A percentile compares a stretch with the other conserved stretches of the same genome.
phyloP scores from a whole-genome alignment of 1,140 invertebrate genomes.

The Drosophila nasuta region DNA sequence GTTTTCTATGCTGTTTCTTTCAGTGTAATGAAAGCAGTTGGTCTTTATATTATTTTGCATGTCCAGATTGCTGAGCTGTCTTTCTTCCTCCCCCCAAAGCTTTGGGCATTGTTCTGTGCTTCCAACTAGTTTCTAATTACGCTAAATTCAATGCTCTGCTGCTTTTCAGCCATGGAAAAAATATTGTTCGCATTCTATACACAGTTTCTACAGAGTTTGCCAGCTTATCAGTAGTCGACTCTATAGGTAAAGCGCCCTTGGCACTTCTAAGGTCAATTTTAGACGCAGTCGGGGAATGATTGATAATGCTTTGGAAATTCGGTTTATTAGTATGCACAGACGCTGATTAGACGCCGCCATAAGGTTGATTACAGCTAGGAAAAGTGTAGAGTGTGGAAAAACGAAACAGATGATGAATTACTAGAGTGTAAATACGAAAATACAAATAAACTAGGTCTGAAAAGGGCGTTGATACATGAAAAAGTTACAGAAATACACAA shows the following conservation, averaged over 20 bases:
- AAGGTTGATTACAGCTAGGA: not conserved
- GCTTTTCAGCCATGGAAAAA: slow-evolving; percentile 35
- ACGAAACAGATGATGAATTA: slow-evolving; percentile 32
- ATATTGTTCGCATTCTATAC: slow-evolving; percentile 2
- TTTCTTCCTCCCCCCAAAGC: not conserved
- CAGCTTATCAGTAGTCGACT: slow-evolving; percentile 55
- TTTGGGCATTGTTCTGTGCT: slow-evolving; percentile 40
- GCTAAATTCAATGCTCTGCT: slow-evolving; percentile 56
- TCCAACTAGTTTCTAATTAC: slow-evolving; percentile 70
- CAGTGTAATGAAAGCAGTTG: slow-evolving; percentile 44
- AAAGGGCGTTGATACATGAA: not conserved
- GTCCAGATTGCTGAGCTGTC: slow-evolving; percentile 30
- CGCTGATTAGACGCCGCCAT: not conserved
- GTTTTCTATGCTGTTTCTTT: slow-evolving; percentile 10
- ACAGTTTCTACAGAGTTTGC: slow-evolving; percentile 10
- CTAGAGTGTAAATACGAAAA: not conserved
- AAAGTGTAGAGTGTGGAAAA: slow-evolving; percentile 13
- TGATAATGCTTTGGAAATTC: slow-evolving; percentile 48
- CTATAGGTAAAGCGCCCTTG: slow-evolving; percentile 59
- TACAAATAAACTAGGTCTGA: not conserved
- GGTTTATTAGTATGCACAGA: slow-evolving; percentile 2
- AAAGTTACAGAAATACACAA: not conserved
- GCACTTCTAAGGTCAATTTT: slow-evolving; percentile 47
- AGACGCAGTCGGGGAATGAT: slow-evolving; percentile 15
- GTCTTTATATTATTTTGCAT: slow-evolving; percentile 40